Conservation (phyloP, 2,113 vertebrate genomes). For the Capreolus pygargus region DNA sequence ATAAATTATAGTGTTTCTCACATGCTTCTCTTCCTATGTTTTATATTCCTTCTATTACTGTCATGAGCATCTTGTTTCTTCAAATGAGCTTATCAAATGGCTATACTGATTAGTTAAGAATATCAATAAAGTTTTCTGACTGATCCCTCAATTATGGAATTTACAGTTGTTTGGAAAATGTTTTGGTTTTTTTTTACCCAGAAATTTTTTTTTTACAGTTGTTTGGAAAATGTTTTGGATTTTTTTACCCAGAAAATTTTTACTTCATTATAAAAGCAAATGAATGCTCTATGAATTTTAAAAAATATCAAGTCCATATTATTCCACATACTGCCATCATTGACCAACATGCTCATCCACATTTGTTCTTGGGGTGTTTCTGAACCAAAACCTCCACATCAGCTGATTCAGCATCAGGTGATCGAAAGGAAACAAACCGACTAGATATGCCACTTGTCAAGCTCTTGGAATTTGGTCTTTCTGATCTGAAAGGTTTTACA, state of each 20-base stretch:
- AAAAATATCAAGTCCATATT: neutral
- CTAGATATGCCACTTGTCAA: rapidly evolving
- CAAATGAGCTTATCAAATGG: neutral
- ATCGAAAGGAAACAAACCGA: neutral
- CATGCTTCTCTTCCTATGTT: neutral
- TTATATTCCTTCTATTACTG: neutral
- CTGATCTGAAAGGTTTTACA: neutral
- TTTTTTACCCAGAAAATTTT: neutral
- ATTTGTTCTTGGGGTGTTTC: neutral
- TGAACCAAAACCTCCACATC: no score
- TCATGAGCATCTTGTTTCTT: neutral
- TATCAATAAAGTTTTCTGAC: neutral
- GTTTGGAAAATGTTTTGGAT: neutral
- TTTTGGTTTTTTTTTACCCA: neutral
- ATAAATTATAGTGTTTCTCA: neutral
- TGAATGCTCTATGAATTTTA: neutral
- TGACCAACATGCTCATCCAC: neutral
- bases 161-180: neutral
- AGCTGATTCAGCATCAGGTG: neutral
- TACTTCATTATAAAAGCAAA: neutral
- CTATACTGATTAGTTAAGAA: neutral
- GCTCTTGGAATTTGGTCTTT: neutral
- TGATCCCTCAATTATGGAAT: neutral
- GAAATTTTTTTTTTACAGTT: neutral
- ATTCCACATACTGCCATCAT: neutral